phyloP scores from a whole-genome alignment of 2,113 vertebrate genomes.

The Clarias batrachus region DNA sequence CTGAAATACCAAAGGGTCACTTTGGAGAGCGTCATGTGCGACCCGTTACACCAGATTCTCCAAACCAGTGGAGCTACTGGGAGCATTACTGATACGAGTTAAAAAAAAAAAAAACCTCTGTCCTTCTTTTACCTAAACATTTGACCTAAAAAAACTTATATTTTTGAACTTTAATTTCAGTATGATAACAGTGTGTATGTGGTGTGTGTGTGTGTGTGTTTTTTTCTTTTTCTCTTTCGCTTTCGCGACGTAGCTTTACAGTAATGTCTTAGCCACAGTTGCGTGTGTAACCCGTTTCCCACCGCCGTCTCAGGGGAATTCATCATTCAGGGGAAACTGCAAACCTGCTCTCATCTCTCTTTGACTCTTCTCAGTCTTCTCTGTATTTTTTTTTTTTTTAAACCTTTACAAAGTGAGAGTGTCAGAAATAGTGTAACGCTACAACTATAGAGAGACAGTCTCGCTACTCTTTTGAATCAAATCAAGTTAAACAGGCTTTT shows the following conservation, averaged over 20 bases:
- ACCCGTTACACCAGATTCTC: neutral
- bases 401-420: neutral
- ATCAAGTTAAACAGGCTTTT: neutral
- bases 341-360: conserved; percentile 1
- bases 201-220: neutral
- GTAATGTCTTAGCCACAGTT: conserved; percentile 25
- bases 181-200: neutral
- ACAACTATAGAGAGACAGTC: neutral
- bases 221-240: conserved; percentile 15
- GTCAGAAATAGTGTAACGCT: neutral
- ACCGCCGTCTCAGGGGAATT: conserved; percentile 57
- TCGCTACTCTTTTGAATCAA: neutral
- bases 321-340: conserved; percentile 66
- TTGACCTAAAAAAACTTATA: neutral
- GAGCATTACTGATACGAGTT: neutral
- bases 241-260: conserved; percentile 34
- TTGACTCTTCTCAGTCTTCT: neutral
- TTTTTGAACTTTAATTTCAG: neutral
- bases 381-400: neutral
- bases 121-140: neutral
- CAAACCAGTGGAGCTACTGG: neutral
- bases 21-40: neutral
- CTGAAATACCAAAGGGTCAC: conserved; percentile 40
- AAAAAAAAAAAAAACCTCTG: no score
- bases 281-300: conserved; percentile 6